Evolutionary conservation across 2,797 vertebrate genomes (phyloP).

Genomic region (Bradypodion ventrale): DNA sequence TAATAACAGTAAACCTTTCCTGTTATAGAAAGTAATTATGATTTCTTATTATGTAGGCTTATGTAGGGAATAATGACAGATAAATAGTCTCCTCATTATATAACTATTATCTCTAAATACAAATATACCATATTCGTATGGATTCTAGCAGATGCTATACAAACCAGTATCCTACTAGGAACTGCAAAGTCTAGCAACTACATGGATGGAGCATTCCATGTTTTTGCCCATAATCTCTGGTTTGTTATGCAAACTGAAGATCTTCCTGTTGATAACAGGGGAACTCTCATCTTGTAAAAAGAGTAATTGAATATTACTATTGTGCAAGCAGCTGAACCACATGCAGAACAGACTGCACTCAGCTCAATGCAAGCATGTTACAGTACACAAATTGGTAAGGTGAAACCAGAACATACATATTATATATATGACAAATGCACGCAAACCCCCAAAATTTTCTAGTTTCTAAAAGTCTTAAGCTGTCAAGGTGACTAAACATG

Average conservation of each 20-base stretch:
- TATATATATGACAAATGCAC: background rate
- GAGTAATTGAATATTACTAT: too few species aligned
- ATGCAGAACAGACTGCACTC: too few species aligned
- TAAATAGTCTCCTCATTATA: constrained; percentile 68
- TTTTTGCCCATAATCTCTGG: too few species aligned
- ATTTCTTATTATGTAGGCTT: constrained; percentile 57
- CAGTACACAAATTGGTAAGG: too few species aligned
- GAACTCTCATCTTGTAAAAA: too few species aligned
- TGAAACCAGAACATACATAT: too few species aligned
- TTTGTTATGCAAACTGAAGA: too few species aligned
- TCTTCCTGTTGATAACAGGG: too few species aligned
- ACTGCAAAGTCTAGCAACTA: too few species aligned
- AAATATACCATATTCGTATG: constrained; percentile 40
- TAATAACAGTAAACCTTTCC: constrained; percentile 59
- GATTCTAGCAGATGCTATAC: background rate
- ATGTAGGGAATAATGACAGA: constrained; percentile 69
- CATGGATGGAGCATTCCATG: too few species aligned
- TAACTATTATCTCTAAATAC: constrained; percentile 46
- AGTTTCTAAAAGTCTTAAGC: background rate
- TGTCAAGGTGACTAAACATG: background rate
- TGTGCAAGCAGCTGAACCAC: too few species aligned
- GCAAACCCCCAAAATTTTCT: background rate
- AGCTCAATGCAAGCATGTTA: too few species aligned
- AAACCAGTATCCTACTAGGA: background rate
- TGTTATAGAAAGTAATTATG: constrained; percentile 66